Evolutionary conservation across 2,113 vertebrate genomes (phyloP).

Genomic region (Rhea pennata): DNA sequence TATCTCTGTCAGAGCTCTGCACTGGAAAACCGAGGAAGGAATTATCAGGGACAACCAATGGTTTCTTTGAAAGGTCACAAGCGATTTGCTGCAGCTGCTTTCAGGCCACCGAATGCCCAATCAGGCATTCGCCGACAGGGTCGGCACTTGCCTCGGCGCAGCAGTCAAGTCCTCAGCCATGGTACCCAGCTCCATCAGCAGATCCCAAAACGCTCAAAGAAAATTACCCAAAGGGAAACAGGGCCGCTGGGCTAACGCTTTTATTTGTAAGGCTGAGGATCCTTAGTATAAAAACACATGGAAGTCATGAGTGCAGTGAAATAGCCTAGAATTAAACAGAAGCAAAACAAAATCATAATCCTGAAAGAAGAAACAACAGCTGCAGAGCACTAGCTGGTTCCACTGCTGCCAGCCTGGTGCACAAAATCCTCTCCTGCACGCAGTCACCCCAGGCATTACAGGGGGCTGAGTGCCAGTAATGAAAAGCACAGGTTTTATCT

Average conservation of each 20-base stretch:
- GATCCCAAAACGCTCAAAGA: background rate
- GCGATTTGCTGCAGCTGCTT: background rate
- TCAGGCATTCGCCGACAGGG: no score
- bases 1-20: background rate
- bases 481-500: background rate
- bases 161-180: background rate
- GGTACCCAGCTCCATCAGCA: background rate
- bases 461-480: background rate
- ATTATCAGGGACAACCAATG: background rate
- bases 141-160: no score
- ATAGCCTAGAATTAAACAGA: background rate
- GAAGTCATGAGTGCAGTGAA: background rate
- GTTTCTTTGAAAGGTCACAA: background rate
- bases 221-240: background rate
- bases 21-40: background rate
- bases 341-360: background rate
- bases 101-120: background rate
- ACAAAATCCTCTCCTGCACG: background rate
- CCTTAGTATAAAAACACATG: background rate
- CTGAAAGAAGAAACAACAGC: background rate
- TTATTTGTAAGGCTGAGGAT: background rate
- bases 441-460: background rate
- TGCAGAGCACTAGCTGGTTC: background rate
- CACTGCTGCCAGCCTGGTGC: background rate
- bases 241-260: background rate